Evolutionary conservation across 1,140 invertebrate species (phyloP), one percentile per base, ranked within the genome.

Genomic region (Dinothrombium tinctorium): DNA sequence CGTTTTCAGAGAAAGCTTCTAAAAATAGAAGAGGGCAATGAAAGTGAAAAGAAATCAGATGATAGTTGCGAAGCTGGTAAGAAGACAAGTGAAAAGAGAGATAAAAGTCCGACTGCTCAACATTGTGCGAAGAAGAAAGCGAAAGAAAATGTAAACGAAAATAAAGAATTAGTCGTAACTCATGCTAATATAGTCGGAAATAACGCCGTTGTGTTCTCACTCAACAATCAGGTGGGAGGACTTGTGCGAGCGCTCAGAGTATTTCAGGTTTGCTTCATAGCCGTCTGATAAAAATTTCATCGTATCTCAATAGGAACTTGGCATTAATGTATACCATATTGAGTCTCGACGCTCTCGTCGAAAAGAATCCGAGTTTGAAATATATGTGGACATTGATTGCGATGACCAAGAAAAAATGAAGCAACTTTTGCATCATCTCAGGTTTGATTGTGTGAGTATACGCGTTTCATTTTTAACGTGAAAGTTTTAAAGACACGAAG

Each of bases 301-400:
- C 25, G 12, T 26, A 2, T 24, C 22, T 41, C 28, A 31, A 0
- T 41, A 76, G 72, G 84, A 92, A 56, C 63, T 89, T 40, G 82
- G 86, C 6, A 76, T 94, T 33, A 92, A 92, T 57, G 83, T 95
- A 1, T 68, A 86, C 33, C 86, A 92, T 59, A 84, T 95, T 51
- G 87, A 95, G 58, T 86, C 86, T 0, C 66, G 86, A 28, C 79
- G 76, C 46, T 76, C 78, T 0, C 62, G 69, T 20, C 49, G 59
- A 20, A 47, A 62, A n/a, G 63, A 69, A 31, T 69, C 71, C 0
- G 69, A 87, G 60, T 80, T 73, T 38, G 87, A 95, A 57, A 89
- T 94, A 45, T 66, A 87, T 44, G 82, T 94, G 4, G 84, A 94
- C 49, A 73, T 95, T 1, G 82, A 94, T 54, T 87, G 82, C 49